phyloP scores from a whole-genome alignment of 2,797 vertebrate species.

The Bothrops alternatus region DNA sequence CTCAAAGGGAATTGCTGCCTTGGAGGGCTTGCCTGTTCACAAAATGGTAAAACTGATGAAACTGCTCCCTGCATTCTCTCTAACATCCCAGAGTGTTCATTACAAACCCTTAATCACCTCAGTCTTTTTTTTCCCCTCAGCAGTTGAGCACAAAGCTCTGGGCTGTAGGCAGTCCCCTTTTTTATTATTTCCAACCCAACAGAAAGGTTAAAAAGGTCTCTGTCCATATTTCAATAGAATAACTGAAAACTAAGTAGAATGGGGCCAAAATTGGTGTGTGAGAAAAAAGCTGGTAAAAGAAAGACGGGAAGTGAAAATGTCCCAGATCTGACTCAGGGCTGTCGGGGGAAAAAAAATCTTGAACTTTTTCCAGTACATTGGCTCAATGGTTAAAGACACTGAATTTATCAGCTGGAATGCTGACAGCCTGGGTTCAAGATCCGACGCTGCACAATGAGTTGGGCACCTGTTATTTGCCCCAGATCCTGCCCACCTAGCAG shows the following conservation, averaged over 20 bases:
- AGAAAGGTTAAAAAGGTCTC: neutral
- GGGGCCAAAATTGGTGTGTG: neutral
- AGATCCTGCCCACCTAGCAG: neutral
- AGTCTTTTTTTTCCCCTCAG: neutral
- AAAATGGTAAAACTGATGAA: neutral
- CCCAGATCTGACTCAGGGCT: neutral
- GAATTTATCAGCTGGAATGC: neutral
- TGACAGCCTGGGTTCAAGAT: neutral
- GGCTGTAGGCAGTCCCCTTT: neutral
- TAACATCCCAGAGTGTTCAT: neutral
- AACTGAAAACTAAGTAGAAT: neutral
- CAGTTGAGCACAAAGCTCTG: neutral
- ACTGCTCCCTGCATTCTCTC: neutral
- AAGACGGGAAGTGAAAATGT: neutral
- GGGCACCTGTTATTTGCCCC: neutral
- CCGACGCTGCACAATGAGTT: neutral
- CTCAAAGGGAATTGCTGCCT: neutral
- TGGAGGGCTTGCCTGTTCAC: neutral
- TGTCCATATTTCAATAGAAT: neutral
- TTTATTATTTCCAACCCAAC: neutral
- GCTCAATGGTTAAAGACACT: neutral
- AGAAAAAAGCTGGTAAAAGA: neutral
- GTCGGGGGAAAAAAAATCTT: neutral
- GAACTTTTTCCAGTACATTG: neutral
- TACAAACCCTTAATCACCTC: neutral